A percentile compares a stretch with the other conserved stretches of the same genome.
Conservation (phyloP, 37 sponge, comb jelly and placozoan genomes). For the Beroe forskalii region DNA sequence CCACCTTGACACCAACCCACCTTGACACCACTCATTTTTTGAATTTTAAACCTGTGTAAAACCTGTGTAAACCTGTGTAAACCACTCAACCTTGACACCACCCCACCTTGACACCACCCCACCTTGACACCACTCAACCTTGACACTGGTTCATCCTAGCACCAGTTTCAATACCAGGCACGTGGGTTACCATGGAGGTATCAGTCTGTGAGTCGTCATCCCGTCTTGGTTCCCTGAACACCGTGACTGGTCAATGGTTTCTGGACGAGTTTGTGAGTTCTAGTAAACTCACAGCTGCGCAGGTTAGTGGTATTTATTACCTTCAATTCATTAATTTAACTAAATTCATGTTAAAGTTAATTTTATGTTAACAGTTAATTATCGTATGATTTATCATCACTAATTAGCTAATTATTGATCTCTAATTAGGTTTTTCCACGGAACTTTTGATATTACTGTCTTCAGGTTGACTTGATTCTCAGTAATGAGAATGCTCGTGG, state of each 20-base stretch:
- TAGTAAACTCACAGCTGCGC: constrained; percentile 41
- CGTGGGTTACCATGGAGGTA: constrained; percentile 53
- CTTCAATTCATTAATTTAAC: no score
- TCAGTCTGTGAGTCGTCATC: not conserved
- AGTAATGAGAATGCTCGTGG: not conserved
- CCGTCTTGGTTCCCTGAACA: constrained; percentile 47
- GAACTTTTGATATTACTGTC: no score
- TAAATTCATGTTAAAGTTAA: no score
- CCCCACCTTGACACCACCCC: no score
- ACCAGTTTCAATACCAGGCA: not conserved
- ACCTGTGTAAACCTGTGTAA: no score
- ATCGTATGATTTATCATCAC: not conserved
- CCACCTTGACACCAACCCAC: no score
- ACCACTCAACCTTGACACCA: no score
- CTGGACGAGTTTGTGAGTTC: constrained; percentile 89
- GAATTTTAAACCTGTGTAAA: no score
- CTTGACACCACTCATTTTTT: no score
- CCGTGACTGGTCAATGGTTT: constrained; percentile 87
- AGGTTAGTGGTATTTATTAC: no score
- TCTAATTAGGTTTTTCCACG: not conserved
- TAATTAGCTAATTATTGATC: not conserved
- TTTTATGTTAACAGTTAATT: no score
- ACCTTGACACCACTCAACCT: no score
- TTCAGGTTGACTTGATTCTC: not conserved
- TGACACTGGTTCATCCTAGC: not conserved